These are phyloP conservation scores for Phyllotis vaccarum DNA, from an alignment of 2,797 vertebrate species.

Conservation along the genomic window DNA sequence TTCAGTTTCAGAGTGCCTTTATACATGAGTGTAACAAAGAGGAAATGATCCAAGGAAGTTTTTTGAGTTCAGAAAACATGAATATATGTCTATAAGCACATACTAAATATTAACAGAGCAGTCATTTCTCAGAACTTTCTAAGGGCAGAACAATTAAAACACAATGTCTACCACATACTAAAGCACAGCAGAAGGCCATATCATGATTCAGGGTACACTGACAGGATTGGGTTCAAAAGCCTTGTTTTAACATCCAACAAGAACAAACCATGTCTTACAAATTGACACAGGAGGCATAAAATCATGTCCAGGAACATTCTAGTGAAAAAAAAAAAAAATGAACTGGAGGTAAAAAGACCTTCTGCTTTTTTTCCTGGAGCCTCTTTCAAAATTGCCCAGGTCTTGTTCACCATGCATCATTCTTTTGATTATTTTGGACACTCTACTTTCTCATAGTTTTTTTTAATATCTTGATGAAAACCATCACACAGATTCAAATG, in stretches of 20 bases:
- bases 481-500: background rate
- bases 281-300: background rate
- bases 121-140: background rate
- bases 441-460: slow-evolving; percentile 28
- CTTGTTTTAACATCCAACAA: background rate
- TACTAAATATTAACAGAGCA: background rate
- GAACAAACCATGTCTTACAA: background rate
- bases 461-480: background rate
- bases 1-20: background rate
- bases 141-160: background rate
- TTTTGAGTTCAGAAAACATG: background rate
- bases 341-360: background rate
- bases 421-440: background rate
- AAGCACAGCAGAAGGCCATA: background rate
- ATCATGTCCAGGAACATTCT: background rate
- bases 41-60: background rate
- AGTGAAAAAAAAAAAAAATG: background rate
- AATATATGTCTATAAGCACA: background rate
- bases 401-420: background rate
- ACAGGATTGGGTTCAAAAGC: background rate
- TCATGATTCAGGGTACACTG: background rate
- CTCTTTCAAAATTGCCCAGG: background rate
- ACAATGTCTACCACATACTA: background rate
- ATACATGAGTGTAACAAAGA: background rate
- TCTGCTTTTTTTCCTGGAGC: background rate